phyloP scores from a whole-genome alignment of 2,888 invertebrate genomes.

The Neoascia interrupta region DNA sequence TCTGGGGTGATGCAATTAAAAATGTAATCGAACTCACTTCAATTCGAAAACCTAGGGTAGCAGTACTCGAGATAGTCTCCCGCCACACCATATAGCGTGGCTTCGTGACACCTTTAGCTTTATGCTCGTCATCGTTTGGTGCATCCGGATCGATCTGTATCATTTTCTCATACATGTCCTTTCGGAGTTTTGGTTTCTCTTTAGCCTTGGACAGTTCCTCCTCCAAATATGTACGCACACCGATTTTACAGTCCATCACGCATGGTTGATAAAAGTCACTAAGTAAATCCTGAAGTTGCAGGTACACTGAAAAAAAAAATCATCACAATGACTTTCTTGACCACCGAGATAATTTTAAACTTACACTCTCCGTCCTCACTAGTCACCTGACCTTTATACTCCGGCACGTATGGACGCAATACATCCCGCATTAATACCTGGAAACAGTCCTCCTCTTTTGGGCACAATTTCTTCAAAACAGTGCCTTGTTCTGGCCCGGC shows the following conservation, averaged over 20 bases:
- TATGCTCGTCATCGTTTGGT: constrained; percentile 93
- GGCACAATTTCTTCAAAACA: constrained; percentile 94
- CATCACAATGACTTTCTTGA: not conserved
- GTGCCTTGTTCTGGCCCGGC: constrained; percentile 96
- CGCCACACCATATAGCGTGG: constrained; percentile 97
- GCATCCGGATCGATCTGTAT: constrained; percentile 94
- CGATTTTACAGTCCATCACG: constrained; percentile 98
- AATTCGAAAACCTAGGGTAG: constrained; percentile 96
- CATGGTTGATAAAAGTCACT: constrained; percentile 95
- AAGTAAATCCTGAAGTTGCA: constrained; percentile 95
- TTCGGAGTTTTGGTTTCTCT: constrained; percentile 94
- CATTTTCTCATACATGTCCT: constrained; percentile 99
- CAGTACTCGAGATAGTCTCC: constrained; percentile 98
- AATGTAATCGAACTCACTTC: constrained; percentile 81
- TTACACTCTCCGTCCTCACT: constrained; percentile 89
- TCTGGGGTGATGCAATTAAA: no score
- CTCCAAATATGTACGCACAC: constrained; percentile 95
- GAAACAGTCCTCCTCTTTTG: constrained; percentile 93
- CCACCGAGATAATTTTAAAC: constrained; percentile 54
- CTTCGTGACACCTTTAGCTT: constrained; percentile 94
- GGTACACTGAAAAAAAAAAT: constrained; percentile 85
- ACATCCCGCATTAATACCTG: constrained; percentile 91
- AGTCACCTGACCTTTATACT: constrained; percentile 92
- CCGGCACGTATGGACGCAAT: constrained; percentile 93
- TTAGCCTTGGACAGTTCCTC: constrained; percentile 97